A percentile compares a stretch with the other conserved stretches of the same genome.
Evolutionary conservation across 2,797 vertebrate species (phyloP).

Genomic region (Myoxocephalus aenaeus): DNA sequence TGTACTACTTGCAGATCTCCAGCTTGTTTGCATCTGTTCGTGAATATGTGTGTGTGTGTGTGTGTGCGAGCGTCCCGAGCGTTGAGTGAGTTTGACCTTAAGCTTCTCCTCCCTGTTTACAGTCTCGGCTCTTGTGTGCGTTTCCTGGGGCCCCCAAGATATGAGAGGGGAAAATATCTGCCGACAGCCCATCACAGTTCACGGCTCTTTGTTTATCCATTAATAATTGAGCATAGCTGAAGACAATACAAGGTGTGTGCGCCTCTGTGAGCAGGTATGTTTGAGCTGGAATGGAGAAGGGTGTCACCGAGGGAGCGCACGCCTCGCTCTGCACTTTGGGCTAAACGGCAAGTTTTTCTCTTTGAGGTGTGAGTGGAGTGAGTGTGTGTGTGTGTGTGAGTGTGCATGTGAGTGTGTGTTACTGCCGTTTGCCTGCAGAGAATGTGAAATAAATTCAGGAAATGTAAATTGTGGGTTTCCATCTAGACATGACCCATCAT

Average conservation of each 20-base stretch:
- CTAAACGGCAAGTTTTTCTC: conserved; percentile 70
- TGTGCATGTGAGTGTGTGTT: background rate
- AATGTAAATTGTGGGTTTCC: background rate
- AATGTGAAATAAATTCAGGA: background rate
- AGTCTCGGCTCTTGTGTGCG: conserved; percentile 73
- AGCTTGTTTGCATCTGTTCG: conserved; percentile 60
- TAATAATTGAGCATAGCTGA: conserved; percentile 85
- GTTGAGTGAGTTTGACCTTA: conserved; percentile 81
- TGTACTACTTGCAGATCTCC: conserved; percentile 50
- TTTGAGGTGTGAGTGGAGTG: conserved; percentile 42
- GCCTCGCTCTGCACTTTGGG: conserved; percentile 67
- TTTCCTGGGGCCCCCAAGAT: conserved; percentile 73
- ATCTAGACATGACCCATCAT: too few species aligned
- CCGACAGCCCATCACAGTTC: conserved; percentile 81
- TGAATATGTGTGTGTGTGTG: conserved; percentile 38
- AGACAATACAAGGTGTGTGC: conserved; percentile 71
- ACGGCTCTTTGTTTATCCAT: conserved; percentile 83
- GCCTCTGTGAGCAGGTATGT: conserved; percentile 18
- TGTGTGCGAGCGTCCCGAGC: conserved; percentile 25
- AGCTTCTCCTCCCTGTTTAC: conserved; percentile 79
- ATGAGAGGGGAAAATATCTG: conserved; percentile 74
- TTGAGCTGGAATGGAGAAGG: conserved; percentile 35
- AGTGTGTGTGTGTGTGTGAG: background rate
- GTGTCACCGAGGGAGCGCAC: conserved; percentile 70
- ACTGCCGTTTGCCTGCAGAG: conserved; percentile 24